Conservation (phyloP, 2,797 vertebrate genomes). For the Acipenser oxyrinchus region DNA sequence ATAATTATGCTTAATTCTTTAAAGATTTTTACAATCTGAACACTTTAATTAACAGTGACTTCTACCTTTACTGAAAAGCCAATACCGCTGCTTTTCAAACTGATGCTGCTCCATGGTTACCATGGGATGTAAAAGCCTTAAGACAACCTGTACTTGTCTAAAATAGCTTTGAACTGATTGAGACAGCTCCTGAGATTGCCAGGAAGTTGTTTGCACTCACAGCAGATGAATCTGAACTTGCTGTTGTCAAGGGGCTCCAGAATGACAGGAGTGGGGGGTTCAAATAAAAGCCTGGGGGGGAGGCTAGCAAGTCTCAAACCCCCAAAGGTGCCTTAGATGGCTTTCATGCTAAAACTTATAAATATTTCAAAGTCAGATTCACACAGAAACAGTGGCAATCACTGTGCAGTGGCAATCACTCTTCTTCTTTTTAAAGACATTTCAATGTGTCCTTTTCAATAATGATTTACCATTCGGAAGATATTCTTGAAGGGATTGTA, state of each 20-base stretch:
- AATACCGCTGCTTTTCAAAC: no score
- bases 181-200: background rate
- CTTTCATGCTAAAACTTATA: slow-evolving; percentile 44
- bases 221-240: background rate
- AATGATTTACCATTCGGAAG: slow-evolving; percentile 6
- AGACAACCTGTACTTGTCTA: no score
- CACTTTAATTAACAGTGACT: no score
- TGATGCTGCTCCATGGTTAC: no score
- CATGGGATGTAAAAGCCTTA: no score
- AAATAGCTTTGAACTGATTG: no score
- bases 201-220: background rate
- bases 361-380: slow-evolving; percentile 56
- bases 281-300: slow-evolving; percentile 7
- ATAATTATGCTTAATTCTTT: no score
- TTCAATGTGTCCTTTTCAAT: slow-evolving; percentile 12
- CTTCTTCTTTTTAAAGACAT: slow-evolving; percentile 5
- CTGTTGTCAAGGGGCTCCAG: background rate
- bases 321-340: slow-evolving; percentile 42
- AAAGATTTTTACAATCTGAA: no score
- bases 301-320: slow-evolving; percentile 29
- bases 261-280: background rate
- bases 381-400: slow-evolving; percentile 21
- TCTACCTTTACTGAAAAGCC: no score
- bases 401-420: background rate
- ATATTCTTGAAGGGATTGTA: slow-evolving; percentile 13